Evolutionary conservation across 1,140 invertebrate species (phyloP).

Genomic region (Zaprionus capensis): DNA sequence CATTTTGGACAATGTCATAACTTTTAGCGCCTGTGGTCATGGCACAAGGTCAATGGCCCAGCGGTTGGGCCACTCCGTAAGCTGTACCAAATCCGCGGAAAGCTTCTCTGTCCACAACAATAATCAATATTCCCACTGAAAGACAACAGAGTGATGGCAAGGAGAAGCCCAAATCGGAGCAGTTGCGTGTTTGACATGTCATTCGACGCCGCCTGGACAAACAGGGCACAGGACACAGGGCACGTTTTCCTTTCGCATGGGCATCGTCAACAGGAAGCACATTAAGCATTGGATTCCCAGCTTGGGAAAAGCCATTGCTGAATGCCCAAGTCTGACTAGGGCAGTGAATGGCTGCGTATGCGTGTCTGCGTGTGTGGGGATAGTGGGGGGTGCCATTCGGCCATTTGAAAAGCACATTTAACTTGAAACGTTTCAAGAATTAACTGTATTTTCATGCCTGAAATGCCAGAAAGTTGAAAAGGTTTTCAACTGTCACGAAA

Average conservation of each 20-base stretch:
- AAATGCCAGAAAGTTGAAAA: conserved; percentile 42
- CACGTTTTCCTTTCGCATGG: conserved; percentile 41
- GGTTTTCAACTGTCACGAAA: not conserved
- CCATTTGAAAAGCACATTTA: conserved; percentile 56
- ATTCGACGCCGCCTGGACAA: conserved; percentile 63
- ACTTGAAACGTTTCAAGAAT: conserved; percentile 70
- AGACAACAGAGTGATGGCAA: conserved; percentile 19
- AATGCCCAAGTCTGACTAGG: conserved; percentile 48
- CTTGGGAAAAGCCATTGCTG: conserved; percentile 30
- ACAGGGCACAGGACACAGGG: conserved; percentile 18
- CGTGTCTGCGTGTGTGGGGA: conserved; percentile 23
- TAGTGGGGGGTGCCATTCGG: conserved; percentile 2
- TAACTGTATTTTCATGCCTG: conserved; percentile 52
- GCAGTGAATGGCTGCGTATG: not conserved
- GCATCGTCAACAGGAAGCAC: conserved; percentile 75
- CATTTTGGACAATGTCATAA: conserved; percentile 66
- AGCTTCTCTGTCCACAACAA: conserved; percentile 56
- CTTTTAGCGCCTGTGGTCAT: conserved; percentile 23
- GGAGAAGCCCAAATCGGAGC: conserved; percentile 36
- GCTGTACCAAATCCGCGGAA: conserved; percentile 68
- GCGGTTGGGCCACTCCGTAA: conserved; percentile 33
- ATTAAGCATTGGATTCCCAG: conserved; percentile 61
- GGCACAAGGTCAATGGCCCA: conserved; percentile 63
- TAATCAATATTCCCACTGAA: conserved; percentile 70
- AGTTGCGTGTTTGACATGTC: conserved; percentile 78